phyloP scores from a whole-genome alignment of 1,140 invertebrate species.

The Leptinotarsa defecta region DNA sequence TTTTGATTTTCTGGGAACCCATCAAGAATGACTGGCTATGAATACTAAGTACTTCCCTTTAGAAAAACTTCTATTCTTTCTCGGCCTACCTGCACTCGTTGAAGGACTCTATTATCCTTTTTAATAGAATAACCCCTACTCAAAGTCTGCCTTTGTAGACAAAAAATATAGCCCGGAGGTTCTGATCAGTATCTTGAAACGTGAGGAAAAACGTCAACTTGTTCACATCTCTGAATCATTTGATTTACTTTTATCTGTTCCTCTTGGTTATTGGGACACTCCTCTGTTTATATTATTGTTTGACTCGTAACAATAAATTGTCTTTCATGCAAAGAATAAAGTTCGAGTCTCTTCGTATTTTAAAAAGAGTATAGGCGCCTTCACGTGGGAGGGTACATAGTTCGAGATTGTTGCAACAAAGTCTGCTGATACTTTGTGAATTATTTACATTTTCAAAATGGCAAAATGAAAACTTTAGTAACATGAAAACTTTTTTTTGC shows the following conservation, averaged over 20 bases:
- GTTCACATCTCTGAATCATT: not conserved
- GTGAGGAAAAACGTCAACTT: not conserved
- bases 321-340: not conserved
- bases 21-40: too few species aligned
- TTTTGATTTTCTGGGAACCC: too few species aligned
- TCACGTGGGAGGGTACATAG: not conserved
- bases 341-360: not conserved
- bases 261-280: not conserved
- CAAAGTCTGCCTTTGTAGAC: not conserved
- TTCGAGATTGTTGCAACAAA: not conserved
- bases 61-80: too few species aligned
- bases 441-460: not conserved
- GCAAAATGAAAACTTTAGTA: not conserved
- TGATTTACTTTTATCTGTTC: not conserved
- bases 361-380: not conserved
- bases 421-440: not conserved
- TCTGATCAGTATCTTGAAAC: not conserved
- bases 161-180: not conserved
- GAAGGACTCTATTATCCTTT: not conserved
- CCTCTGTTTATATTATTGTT: not conserved
- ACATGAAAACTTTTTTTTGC: too few species aligned
- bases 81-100: not conserved
- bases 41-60: too few species aligned
- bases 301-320: not conserved
- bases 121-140: not conserved